A percentile compares a stretch with the other conserved stretches of the same genome.
These are phyloP conservation scores for Zoanthus sansibaricus DNA, from an alignment of 92 coral and sea anemone species.

Conservation along the genomic window DNA sequence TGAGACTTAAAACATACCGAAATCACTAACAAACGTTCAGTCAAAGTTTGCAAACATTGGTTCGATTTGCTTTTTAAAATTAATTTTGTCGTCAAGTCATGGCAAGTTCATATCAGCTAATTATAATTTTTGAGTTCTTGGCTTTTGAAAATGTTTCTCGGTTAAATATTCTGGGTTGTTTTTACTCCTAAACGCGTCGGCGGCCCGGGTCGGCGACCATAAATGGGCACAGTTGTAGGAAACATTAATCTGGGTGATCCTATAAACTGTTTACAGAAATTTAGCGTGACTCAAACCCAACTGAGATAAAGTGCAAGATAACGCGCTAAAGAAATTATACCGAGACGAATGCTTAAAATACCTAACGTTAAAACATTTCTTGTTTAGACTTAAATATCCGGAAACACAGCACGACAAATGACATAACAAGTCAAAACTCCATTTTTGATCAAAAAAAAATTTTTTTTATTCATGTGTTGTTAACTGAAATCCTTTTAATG, in stretches of 20 bases:
- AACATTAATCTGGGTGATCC: background rate
- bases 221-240: background rate
- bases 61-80: too few relatives aligned
- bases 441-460: background rate
- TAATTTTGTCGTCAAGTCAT: too few relatives aligned
- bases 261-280: background rate
- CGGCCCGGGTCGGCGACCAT: background rate
- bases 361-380: background rate
- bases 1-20: too few relatives aligned
- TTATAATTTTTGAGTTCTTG: too few relatives aligned
- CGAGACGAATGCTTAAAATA: background rate
- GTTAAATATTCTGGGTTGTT: background rate
- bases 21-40: too few relatives aligned
- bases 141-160: too few relatives aligned
- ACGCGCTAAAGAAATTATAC: background rate
- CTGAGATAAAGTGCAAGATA: background rate
- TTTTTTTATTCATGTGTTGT: background rate
- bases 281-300: background rate
- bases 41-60: too few relatives aligned
- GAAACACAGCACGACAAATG: background rate
- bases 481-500: background rate
- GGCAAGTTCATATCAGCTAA: too few relatives aligned
- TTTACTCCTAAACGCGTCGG: background rate
- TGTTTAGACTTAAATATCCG: background rate
- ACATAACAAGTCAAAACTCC: conserved; percentile 1